Base-by-base conservation (phyloP, 2,888 invertebrate species). In the Meghimatium bilineatum region DNA sequence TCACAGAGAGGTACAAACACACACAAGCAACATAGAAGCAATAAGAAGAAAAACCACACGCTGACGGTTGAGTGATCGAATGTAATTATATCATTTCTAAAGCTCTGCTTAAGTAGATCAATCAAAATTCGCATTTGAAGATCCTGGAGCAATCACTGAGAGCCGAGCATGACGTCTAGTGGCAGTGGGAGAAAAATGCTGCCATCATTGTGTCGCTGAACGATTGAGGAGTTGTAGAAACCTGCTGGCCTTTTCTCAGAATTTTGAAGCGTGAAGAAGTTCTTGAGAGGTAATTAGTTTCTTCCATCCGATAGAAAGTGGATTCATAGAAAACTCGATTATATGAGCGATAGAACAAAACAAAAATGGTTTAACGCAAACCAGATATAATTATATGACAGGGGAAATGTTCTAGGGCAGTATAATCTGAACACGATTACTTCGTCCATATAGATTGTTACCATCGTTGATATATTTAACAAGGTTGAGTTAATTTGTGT, bases 241-340 rank as follows among this genome's bases (percentile, higher is more conserved):
- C 69, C 69, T 69, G 69, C 69, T 69, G 69, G 36, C 36, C 38
- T 69, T 69, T 69, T 69, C 69, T 69, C 69, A 69, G 36, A 36
- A 69, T 69, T 23, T 36, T 1, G 3, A 36, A 69, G 10, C 34
- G 36, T 69, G 38, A 69, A 69, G 69, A 20, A 26, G 36, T 69
- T 29, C 14, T 44, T 38, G 38, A 69, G 29, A 20, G 34, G 17
- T 69, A 69, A 69, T 69, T 69, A 36, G 69, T 69, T 69, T 38
- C 38, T 38, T 69, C 69, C 17, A 17, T 34, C 36, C 6, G 69
- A 26, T 8, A 17, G 36, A 69, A 69, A 69, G 8, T 36, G 36
- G 69, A 6, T 34, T 69, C 34, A 69, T 8, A 29, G 69, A 69
- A 36, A 38, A 69, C 69, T 20, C 36, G 36, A 69, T 69, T 69